Evolutionary conservation across 1,140 invertebrate genomes (phyloP), one percentile per base, ranked within the genome.

Genomic region (Panulirus ornatus): DNA sequence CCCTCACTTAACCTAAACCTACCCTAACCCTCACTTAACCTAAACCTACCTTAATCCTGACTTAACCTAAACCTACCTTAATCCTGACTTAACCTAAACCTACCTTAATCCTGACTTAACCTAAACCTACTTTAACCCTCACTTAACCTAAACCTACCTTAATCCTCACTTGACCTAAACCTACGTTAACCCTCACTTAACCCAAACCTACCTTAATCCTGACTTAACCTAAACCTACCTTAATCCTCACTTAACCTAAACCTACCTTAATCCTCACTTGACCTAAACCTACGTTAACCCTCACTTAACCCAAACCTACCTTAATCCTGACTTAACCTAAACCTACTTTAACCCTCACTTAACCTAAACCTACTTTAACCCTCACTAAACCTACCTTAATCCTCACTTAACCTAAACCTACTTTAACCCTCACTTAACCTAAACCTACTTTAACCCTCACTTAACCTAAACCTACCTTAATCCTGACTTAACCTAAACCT

Each of bases 171-270:
- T 58, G 51, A 58, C 11, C 11, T 58, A 11, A 58, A 11, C 51
- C 11, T 11, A 58, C 22, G 22, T 58, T 22, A 58, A 11, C 9
- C 9, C 51, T 22, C 22, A 58, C 9, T 22, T 22, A 11, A 58
- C 9, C 51, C 51, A 11, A 58, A 58, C 51, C 51, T 22, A 22
- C 9, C 19, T 30, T 66, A 66, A 66, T n/a, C 63, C 63, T 8
- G 34, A 66, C 63, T 30, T 66, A 66, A 66, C 63, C 63, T 66
- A 66, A 66, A 22, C 63, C 34, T 27, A 66, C 63, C 63, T 66
- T 6, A 66, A n/a, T n/a, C n/a, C n/a, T n/a, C n/a, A n/a, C 63
- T 30, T 66, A 66, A 66, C 63, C 63, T 66, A 66, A 5, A 6
- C 63, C 22, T 58, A 58, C 51, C 11, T 11, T 58, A 22, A 58